These are phyloP conservation scores for Diarsia dahlii DNA, from an alignment of 2,888 invertebrate genomes.

Conservation along the genomic window DNA sequence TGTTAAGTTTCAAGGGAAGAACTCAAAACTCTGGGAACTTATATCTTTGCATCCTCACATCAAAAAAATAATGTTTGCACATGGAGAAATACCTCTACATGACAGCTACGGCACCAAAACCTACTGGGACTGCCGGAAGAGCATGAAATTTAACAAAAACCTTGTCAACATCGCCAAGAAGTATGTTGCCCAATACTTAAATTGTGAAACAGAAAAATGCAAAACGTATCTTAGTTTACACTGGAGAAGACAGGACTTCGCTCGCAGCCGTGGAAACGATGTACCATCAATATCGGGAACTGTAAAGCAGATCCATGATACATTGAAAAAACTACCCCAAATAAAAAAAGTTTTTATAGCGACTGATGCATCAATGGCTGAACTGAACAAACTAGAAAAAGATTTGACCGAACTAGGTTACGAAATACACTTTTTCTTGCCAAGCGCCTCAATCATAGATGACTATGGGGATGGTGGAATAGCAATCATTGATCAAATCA, in stretches of 20 bases:
- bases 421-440: constrained; percentile 79
- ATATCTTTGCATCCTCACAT: constrained; percentile 82
- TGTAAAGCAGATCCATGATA: constrained; percentile 93
- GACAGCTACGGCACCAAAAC: constrained; percentile 95
- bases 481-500: constrained; percentile 98
- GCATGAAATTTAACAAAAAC: constrained; percentile 96
- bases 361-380: constrained; percentile 94
- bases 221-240: constrained; percentile 96
- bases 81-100: constrained; percentile 97
- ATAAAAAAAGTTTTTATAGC: constrained; percentile 93
- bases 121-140: constrained; percentile 97
- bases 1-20: constrained; percentile 95
- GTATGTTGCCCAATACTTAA: constrained; percentile 86
- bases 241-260: constrained; percentile 97
- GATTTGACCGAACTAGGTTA: constrained; percentile 81
- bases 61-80: constrained; percentile 93
- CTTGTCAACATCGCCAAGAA: constrained; percentile 92
- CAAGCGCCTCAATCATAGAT: constrained; percentile 85
- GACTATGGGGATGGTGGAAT: constrained; percentile 95
- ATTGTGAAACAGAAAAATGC: constrained; percentile 82
- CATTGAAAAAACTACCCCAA: constrained; percentile 87
- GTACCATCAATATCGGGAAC: constrained; percentile 95
- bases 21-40: constrained; percentile 92
- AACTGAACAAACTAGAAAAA: constrained; percentile 86
- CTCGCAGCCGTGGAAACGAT: constrained; percentile 93